Evolutionary conservation across 2,113 vertebrate genomes (phyloP).

Genomic region (Periophthalmodon schlosseri): DNA sequence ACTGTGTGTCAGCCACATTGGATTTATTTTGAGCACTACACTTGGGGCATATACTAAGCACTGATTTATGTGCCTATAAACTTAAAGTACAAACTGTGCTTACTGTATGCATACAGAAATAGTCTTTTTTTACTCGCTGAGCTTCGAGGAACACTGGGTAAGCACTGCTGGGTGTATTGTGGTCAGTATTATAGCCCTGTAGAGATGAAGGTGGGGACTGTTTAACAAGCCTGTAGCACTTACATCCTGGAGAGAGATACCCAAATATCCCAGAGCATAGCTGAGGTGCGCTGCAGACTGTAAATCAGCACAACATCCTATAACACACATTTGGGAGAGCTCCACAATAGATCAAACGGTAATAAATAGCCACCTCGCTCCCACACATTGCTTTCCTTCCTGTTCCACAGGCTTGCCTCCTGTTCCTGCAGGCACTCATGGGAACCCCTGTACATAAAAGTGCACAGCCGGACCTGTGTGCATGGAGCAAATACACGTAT

Average conservation of each 20-base stretch:
- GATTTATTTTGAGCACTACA: slow-evolving; percentile 60
- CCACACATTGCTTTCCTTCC: slow-evolving; percentile 76
- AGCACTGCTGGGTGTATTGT: slow-evolving; percentile 8
- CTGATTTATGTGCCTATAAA: slow-evolving; percentile 67
- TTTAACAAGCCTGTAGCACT: slow-evolving; percentile 61
- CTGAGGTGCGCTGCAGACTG: slow-evolving; percentile 55
- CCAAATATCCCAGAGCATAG: slow-evolving; percentile 63
- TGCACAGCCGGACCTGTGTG: slow-evolving; percentile 64
- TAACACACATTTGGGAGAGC: slow-evolving; percentile 68
- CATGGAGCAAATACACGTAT: slow-evolving; percentile 32
- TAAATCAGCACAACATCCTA: slow-evolving; percentile 74
- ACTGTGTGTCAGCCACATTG: slow-evolving; percentile 48
- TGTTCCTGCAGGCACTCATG: slow-evolving; percentile 67
- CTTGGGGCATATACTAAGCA: slow-evolving; percentile 55
- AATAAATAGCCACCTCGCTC: slow-evolving; percentile 73
- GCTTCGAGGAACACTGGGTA: slow-evolving; percentile 26
- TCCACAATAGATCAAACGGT: slow-evolving; percentile 76
- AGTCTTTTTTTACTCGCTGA: slow-evolving; percentile 32
- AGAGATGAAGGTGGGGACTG: slow-evolving; percentile 26
- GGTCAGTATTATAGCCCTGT: slow-evolving; percentile 21
- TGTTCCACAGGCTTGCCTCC: slow-evolving; percentile 67
- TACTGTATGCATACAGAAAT: slow-evolving; percentile 56
- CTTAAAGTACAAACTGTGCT: slow-evolving; percentile 55
- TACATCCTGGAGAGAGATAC: slow-evolving; percentile 62
- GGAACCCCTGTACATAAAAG: slow-evolving; percentile 65